Evolutionary conservation across 2,888 invertebrate genomes (phyloP).

Genomic region (Coelogynopora nodosa): DNA sequence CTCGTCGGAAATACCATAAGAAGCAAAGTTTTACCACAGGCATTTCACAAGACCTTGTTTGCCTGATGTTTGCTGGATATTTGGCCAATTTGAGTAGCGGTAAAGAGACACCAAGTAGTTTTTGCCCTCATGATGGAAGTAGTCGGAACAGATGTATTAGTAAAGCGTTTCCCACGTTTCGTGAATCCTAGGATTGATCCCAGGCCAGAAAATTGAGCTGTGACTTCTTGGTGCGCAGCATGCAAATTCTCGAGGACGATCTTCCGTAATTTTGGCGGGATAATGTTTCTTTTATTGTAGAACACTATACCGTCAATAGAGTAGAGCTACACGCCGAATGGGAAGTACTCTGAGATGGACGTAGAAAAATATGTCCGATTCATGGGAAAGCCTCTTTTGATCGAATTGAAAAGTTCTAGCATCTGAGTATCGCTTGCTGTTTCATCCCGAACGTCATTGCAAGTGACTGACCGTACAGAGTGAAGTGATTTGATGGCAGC

Average conservation of each 20-base stretch:
- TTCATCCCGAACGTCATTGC: neutral
- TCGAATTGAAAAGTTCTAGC: neutral
- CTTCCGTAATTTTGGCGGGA: neutral
- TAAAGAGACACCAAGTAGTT: neutral
- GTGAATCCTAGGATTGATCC: conserved; percentile 26
- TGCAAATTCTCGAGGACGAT: neutral
- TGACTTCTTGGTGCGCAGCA: conserved; percentile 27
- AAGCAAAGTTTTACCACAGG: neutral
- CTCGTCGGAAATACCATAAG: neutral
- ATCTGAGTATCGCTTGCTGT: neutral
- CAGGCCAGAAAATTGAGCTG: conserved; percentile 46
- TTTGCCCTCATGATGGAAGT: neutral
- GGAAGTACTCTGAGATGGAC: neutral
- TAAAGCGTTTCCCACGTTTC: neutral
- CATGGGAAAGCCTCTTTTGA: neutral
- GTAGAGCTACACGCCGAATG: neutral
- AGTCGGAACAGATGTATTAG: neutral
- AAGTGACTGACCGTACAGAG: conserved; percentile 29
- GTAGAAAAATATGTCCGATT: neutral
- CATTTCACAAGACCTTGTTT: neutral
- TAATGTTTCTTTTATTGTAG: conserved; percentile 3
- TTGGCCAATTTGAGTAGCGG: neutral
- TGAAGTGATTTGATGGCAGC: neutral
- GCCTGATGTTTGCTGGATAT: neutral
- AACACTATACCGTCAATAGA: conserved; percentile 1